Base-by-base conservation (phyloP, 2,113 vertebrate genomes). In the Mastomys coucha region DNA sequence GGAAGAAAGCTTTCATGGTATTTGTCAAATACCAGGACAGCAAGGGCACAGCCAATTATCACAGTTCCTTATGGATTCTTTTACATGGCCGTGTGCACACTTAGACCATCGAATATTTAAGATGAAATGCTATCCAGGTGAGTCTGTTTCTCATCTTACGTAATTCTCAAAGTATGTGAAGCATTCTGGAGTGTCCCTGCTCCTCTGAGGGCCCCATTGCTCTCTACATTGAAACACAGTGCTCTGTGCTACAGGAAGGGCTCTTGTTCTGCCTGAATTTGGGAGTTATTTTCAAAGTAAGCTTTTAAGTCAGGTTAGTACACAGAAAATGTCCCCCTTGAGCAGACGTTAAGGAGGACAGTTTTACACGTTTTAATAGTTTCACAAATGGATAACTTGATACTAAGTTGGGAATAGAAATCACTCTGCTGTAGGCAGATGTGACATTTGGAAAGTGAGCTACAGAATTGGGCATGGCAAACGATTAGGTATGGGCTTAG, bases 71-170 rank as follows among this genome's bases (percentile, higher is more conserved):
- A 95, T 91, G 93, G 56, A 96, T 86, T 86, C 67, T 95, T 96
- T 97, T 86, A 24, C 88, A 93, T 42, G 60, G 81, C 51, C n/a
- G 49, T 78, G 42, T 91, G 60, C 81, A 94, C 92, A 96, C 49
- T 92, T 0, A 0, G 67, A 56, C 85, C 73, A 70, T 76, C 28
- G 26, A 93, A n/a, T 95, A 95, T 91, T 87, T 45, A 93, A 89
- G 60, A 82, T 22, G 91, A 95, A 93, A 96, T 95, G 93, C n/a
- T 95, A 91, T 33, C 58, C 78, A 93, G 92, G 85, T 97, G 70
- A 97, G n/a, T 91, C 95, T 97, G 96, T 96, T 97, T 96, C 89
- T 97, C 96, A 97, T 97, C 96, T 97, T 92, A 93, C 92, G 86
- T 94, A 97, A 92, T 96, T 94, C 89, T 89, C 31, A 77, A 96